Evolutionary conservation across 2,113 vertebrate genomes (phyloP).

Genomic region (Hemiprocne comata): DNA sequence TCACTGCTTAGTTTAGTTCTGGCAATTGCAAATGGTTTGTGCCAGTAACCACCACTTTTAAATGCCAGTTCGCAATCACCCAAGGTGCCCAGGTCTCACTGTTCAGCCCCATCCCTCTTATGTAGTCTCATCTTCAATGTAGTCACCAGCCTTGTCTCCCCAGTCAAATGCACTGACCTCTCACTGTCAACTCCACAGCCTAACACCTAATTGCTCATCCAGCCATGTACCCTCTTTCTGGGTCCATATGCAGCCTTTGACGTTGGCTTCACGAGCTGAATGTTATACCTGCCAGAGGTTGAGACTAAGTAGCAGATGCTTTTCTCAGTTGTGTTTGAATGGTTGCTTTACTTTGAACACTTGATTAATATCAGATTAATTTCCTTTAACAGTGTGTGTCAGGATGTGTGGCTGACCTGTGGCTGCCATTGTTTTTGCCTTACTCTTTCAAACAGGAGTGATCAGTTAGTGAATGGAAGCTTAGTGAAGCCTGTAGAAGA

Average conservation of each 20-base stretch:
- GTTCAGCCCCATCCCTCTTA: background rate
- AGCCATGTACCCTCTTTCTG: background rate
- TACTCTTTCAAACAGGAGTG: background rate
- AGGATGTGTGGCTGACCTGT: background rate
- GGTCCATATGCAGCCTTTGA: background rate
- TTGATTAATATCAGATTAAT: background rate
- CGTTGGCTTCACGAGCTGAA: background rate
- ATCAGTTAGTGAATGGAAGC: background rate
- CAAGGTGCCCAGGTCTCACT: background rate
- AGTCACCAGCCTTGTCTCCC: background rate
- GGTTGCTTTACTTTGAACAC: background rate
- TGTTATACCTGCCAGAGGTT: background rate
- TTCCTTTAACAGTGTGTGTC: background rate
- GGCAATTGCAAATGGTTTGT: background rate
- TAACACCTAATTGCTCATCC: background rate
- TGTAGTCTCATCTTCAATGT: background rate
- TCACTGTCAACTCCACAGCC: rapidly evolving
- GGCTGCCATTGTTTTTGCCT: background rate
- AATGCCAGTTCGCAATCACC: background rate
- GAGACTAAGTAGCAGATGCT: background rate
- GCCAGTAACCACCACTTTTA: background rate
- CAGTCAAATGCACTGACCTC: background rate
- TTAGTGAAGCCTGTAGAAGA: slow-evolving; percentile 23
- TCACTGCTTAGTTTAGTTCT: background rate
- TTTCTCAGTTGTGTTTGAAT: background rate